Evolutionary conservation across 2,888 invertebrate species (phyloP).

Genomic region (Epirrhoe alternata): DNA sequence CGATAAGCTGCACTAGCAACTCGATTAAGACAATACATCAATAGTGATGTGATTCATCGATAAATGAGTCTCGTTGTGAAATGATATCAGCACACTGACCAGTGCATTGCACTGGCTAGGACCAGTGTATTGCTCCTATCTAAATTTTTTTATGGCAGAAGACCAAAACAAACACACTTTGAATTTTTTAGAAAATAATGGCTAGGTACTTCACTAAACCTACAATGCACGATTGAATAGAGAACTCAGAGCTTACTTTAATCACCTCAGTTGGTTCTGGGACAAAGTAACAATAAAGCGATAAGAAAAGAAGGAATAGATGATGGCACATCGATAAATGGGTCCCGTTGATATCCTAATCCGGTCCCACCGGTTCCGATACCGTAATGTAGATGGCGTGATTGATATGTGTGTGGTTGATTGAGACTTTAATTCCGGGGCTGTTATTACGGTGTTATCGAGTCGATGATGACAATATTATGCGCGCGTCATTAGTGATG

Average conservation of each 20-base stretch:
- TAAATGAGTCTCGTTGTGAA: conserved; percentile 67
- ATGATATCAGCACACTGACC: conserved; percentile 49
- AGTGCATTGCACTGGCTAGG: not conserved
- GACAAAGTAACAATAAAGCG: conserved; percentile 20
- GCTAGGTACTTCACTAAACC: too few species aligned
- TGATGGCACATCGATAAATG: conserved; percentile 63
- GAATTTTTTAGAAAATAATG: too few species aligned
- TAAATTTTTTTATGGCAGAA: too few species aligned
- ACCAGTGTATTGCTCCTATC: too few species aligned
- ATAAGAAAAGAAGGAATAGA: conserved; percentile 56
- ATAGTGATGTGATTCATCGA: conserved; percentile 68
- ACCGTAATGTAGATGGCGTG: conserved; percentile 57
- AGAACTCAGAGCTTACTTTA: too few species aligned
- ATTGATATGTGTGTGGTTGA: conserved; percentile 68
- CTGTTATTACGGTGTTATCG: conserved; percentile 65
- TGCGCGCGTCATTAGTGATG: conserved; percentile 51
- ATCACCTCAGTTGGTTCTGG: not conserved
- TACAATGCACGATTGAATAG: too few species aligned
- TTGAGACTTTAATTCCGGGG: conserved; percentile 69
- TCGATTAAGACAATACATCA: conserved; percentile 66
- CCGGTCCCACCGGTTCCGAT: conserved; percentile 54
- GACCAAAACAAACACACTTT: too few species aligned
- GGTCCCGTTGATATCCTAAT: conserved; percentile 62
- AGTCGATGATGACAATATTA: conserved; percentile 64
- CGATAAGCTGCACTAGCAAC: conserved; percentile 39